phyloP scores from a whole-genome alignment of 2,888 invertebrate genomes.

The Anthoptus insignis region DNA sequence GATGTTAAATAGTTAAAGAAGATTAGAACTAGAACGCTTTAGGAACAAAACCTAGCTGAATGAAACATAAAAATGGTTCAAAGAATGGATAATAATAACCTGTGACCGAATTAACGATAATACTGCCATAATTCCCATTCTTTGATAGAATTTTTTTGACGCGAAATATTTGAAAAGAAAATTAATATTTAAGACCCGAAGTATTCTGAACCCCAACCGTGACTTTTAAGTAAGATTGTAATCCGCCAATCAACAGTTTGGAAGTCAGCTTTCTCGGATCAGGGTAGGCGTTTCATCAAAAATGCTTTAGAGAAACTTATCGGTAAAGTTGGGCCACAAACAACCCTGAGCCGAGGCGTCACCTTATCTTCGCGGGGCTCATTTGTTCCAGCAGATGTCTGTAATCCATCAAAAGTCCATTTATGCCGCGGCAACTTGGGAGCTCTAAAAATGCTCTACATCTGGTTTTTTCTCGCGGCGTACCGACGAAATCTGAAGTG shows the following conservation, averaged over 20 bases:
- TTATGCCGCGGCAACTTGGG: conserved; percentile 36
- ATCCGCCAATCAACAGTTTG: conserved; percentile 24
- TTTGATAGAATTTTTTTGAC: too few species aligned
- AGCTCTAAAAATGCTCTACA: conserved; percentile 29
- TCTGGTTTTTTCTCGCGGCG: conserved; percentile 32
- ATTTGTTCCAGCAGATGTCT: conserved; percentile 47
- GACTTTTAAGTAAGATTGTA: conserved; percentile 17
- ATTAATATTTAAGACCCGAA: neutral
- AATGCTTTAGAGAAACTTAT: conserved; percentile 30
- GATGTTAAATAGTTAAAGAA: too few species aligned
- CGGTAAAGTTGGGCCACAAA: conserved; percentile 23
- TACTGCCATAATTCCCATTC: too few species aligned
- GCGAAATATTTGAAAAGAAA: too few species aligned
- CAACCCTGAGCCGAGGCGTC: conserved; percentile 40
- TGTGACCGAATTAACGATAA: too few species aligned
- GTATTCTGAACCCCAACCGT: neutral
- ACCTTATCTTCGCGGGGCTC: conserved; percentile 36
- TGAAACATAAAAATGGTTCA: too few species aligned
- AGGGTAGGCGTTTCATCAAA: conserved; percentile 18
- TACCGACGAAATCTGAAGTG: conserved; percentile 32
- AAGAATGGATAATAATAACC: too few species aligned
- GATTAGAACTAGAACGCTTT: too few species aligned
- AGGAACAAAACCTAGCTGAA: too few species aligned
- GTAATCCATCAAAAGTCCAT: conserved; percentile 49
- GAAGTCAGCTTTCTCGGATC: conserved; percentile 4